Conservation (phyloP, 2,797 vertebrate genomes). For the Pygocentrus nattereri region DNA sequence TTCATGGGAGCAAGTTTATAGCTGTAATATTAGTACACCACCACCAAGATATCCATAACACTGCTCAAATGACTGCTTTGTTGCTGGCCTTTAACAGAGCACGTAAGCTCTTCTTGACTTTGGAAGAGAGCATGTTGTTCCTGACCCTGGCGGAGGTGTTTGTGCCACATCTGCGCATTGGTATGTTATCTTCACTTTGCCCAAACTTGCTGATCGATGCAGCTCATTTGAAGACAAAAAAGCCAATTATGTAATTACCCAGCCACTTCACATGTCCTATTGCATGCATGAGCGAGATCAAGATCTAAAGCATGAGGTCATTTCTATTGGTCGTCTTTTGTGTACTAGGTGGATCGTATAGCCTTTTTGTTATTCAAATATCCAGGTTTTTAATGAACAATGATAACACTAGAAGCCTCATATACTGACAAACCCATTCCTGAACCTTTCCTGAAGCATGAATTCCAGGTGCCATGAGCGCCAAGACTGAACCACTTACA, state of each 20-base stretch:
- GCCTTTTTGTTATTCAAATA: background rate
- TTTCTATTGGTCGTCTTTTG: background rate
- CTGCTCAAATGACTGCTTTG: too few relatives aligned
- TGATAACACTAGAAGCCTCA: too few relatives aligned
- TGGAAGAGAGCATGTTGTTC: constrained; percentile 26
- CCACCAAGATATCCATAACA: background rate
- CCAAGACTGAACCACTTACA: background rate
- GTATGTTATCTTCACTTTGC: constrained; percentile 27
- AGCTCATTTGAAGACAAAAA: constrained; percentile 8
- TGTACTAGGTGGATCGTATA: background rate
- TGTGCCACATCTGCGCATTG: constrained; percentile 30
- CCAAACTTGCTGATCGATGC: constrained; percentile 37
- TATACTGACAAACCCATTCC: background rate
- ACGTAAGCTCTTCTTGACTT: constrained; percentile 23
- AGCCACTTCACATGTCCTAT: background rate
- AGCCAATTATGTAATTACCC: constrained; percentile 8
- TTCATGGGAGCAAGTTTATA: constrained; percentile 16
- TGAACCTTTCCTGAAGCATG: background rate
- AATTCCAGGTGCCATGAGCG: background rate
- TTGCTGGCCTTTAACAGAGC: background rate
- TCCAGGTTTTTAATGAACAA: background rate
- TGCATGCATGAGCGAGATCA: constrained; percentile 12
- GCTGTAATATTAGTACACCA: constrained; percentile 19
- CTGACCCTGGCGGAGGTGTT: constrained; percentile 14
- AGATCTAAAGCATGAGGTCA: background rate